Evolutionary conservation across 2,113 vertebrate genomes (phyloP), one percentile per base, ranked within the genome.

Genomic region (Pelusios castaneus): DNA sequence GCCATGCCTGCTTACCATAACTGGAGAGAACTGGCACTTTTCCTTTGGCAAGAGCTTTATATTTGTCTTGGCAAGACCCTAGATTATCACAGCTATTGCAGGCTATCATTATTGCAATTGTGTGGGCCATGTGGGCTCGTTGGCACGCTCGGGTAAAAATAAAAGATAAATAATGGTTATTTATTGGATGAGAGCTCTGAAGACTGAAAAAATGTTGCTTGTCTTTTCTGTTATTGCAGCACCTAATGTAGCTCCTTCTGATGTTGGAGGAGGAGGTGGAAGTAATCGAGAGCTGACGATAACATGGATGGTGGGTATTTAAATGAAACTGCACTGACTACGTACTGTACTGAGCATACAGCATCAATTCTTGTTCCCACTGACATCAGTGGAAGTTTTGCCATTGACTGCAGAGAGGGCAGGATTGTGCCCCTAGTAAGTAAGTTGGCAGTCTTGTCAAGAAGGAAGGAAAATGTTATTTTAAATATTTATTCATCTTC

Each of bases 221-320:
- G 55, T 96, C 84, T 97, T 2, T 97, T 91, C 92, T 90, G 94
- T 95, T 98, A 87, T 96, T 97, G 97, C 96, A 99, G 99, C 97
- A 97, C 99, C 99, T 96, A 98, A 98, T 92, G 99, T 99, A 98
- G 99, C 99, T 95, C 99, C 99, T 90, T 99, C 99, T 79, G 98
- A 99, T 94, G 98, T 99, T 6, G 98, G 98, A 78, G 99, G 99
- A 88, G 99, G 99, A 1, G 99, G 99, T 38, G 99, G 99, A 94
- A 98, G 97, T 78, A 99, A 98, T 96, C 98, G 98, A 93, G 99
- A 99, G 88, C 97, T 99, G 97, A 99, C 98, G 86, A 99, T 99
- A 97, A 99, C 99, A 0, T 99, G 99, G 99, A 99, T 98, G 97
- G 99, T 99, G 98, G 56, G 98, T 98, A 94, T 78, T 49, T 11